phyloP scores from a whole-genome alignment of 2,888 invertebrate genomes.

The Caenorhabditis virilis region DNA sequence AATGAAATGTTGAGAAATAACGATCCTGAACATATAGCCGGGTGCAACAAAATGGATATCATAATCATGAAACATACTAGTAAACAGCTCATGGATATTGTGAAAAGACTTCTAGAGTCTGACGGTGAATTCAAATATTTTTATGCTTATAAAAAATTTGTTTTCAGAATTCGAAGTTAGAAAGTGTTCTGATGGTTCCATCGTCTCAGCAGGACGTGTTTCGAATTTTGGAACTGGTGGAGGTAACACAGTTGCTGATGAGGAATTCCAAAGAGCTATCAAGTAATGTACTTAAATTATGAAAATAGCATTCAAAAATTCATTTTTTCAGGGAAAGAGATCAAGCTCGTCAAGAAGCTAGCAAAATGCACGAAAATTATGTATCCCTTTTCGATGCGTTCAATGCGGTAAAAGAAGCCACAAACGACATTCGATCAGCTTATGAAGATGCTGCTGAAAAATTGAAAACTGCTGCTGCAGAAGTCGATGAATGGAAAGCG shows the following conservation, averaged over 20 bases:
- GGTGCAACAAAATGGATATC: conserved; percentile 12
- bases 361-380: conserved; percentile 21
- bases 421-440: conserved; percentile 14
- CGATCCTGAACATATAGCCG: conserved; percentile 5
- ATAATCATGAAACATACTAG: conserved; percentile 16
- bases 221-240: conserved; percentile 1
- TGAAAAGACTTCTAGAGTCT: conserved; percentile 15
- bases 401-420: conserved; percentile 8
- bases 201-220: conserved; percentile 20
- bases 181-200: conserved; percentile 15
- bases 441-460: conserved; percentile 26
- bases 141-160: conserved; percentile 1
- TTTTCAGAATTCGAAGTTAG: conserved; percentile 35
- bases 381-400: conserved; percentile 7
- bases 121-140: conserved; percentile 9
- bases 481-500: conserved; percentile 29
- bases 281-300: background rate
- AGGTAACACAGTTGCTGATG: conserved; percentile 11
- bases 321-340: conserved; percentile 9
- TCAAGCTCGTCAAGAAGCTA: conserved; percentile 14
- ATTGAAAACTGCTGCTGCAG: conserved; percentile 18
- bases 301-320: background rate
- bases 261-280: conserved; percentile 21
- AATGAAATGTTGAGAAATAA: background rate
- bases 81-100: conserved; percentile 4